Base-by-base conservation (phyloP, 2,113 vertebrate species). In the Sarotherodon lohbergeri region DNA sequence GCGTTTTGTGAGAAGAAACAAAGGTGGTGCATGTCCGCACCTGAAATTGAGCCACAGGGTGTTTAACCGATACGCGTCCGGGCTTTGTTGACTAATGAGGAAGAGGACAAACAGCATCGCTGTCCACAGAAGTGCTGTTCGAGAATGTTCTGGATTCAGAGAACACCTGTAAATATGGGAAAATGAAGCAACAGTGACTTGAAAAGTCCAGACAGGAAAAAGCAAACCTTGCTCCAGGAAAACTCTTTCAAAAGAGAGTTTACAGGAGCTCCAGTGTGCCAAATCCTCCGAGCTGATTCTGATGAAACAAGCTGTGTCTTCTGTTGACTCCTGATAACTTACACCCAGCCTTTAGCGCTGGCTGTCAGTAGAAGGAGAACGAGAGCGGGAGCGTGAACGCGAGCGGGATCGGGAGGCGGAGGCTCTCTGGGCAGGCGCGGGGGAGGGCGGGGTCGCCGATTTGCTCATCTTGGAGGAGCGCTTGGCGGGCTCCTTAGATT, bases 311-410 rank as follows among this genome's bases (percentile, higher is more conserved):
- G 48, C 11, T 4, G 36, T 32, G 59, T 36, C 68, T n/a, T 39
- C 56, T 41, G 81, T 16, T 22, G 80, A 59, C 63, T 86, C 73
- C 54, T 6, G 4, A 16, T 11, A 22, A 71, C 7, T 4, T 3
- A 5, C 71, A 48, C 16, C 41, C 4, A 7, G 14, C 9, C 4
- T 7, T 97, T 97, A 99, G 94, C 97, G 97, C 94, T 98, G 97
- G 96, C 97, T 98, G 94, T 98, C 97, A 80, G 97, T 96, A 71
- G 98, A 98, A 84, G 95, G 97, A 79, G 96, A 96, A 1, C 92
- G 93, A 79, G 96, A 96, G 1, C 90, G 93, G 5, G 98, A 98
- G 46, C 96, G 93, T 0, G 98, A 90, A 1, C 82, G 91, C 6
- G 98, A 98, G 6, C 97, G 97, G 29, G 97, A 97, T 3, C 96